These are phyloP conservation scores for Peromyscus californicus DNA, from an alignment of 2,113 vertebrate species.

Conservation along the genomic window DNA sequence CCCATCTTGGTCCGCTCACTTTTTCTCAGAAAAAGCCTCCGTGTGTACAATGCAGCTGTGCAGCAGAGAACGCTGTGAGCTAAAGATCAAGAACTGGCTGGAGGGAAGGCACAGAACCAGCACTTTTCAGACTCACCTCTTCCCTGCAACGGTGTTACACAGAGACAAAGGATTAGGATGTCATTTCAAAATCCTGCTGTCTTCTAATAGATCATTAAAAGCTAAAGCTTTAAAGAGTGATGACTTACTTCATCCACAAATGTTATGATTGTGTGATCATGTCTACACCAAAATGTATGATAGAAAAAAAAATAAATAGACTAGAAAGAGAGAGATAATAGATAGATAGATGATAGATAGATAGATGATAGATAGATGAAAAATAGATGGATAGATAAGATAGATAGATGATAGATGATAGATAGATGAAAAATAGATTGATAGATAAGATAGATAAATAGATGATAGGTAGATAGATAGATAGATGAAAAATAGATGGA, in stretches of 20 bases:
- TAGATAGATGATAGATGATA: neutral
- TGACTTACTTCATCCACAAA: slow-evolving; percentile 16
- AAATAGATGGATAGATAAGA: neutral
- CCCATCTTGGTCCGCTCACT: slow-evolving; percentile 27
- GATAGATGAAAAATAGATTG: too few species aligned
- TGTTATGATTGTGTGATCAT: neutral
- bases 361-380: neutral
- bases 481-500: neutral
- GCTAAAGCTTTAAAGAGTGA: slow-evolving; percentile 8
- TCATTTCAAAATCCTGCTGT: neutral
- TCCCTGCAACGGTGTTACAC: neutral
- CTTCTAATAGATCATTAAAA: neutral
- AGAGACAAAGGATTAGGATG: neutral
- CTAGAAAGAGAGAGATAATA: neutral
- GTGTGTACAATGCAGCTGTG: neutral
- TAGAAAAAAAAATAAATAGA: neutral
- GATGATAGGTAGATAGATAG: too few species aligned
- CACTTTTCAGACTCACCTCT: neutral
- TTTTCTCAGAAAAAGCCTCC: slow-evolving; percentile 37
- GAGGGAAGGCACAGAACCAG: neutral
- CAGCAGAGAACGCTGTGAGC: neutral
- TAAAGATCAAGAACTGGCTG: neutral
- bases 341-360: neutral
- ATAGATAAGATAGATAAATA: neutral
- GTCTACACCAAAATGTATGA: neutral